Conservation (phyloP, 2,888 invertebrate genomes). For the Sinelater perroti region DNA sequence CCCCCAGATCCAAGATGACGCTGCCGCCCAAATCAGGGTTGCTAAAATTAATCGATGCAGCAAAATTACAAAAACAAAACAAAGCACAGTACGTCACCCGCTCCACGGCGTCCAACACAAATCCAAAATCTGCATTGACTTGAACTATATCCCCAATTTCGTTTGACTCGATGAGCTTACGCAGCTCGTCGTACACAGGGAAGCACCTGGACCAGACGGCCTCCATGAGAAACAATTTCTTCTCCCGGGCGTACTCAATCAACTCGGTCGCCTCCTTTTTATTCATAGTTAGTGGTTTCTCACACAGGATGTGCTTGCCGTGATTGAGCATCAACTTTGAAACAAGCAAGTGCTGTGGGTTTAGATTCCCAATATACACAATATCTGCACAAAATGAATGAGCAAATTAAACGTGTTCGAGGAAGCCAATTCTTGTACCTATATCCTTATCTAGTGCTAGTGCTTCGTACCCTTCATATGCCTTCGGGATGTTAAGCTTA, state of each 20-base stretch:
- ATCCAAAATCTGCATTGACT: constrained; percentile 76
- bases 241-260: constrained; percentile 72
- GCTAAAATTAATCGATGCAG: constrained; percentile 30
- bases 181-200: constrained; percentile 76
- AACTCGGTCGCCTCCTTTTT: constrained; percentile 76
- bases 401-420: no score
- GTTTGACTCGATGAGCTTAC: constrained; percentile 70
- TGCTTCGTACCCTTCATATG: constrained; percentile 79
- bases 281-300: constrained; percentile 88
- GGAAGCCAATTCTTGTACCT: constrained; percentile 64
- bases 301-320: constrained; percentile 88
- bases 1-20: constrained; percentile 77
- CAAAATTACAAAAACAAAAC: constrained; percentile 15
- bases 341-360: constrained; percentile 76
- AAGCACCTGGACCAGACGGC: constrained; percentile 88
- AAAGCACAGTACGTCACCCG: constrained; percentile 71
- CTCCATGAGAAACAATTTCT: constrained; percentile 84
- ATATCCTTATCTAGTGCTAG: constrained; percentile 78
- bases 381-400: no score
- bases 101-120: constrained; percentile 64
- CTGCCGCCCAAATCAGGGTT: constrained; percentile 74
- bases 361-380: constrained; percentile 82
- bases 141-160: constrained; percentile 76
- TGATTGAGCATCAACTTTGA: constrained; percentile 77
- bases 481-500: constrained; percentile 73